These are phyloP conservation scores for Dicranocentrus wangi DNA, from an alignment of 2,888 invertebrate species.

Conservation along the genomic window DNA sequence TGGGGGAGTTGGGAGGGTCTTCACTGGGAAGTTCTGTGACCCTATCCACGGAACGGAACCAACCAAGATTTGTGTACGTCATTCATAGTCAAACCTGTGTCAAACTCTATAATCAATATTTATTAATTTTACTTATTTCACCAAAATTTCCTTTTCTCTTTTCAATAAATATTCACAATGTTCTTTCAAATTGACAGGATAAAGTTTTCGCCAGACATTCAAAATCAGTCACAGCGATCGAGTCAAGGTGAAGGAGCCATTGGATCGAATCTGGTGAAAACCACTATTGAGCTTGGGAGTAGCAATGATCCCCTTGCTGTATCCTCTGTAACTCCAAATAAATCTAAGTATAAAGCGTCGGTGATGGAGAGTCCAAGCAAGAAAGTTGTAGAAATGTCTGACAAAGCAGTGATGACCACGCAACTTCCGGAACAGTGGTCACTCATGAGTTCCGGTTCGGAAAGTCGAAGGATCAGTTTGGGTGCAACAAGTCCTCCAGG, in stretches of 20 bases:
- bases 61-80: constrained; percentile 69
- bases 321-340: constrained; percentile 62
- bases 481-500: constrained; percentile 71
- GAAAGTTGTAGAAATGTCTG: constrained; percentile 72
- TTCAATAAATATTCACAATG: too few relatives aligned
- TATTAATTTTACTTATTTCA: constrained; percentile 19
- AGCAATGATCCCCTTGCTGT: constrained; percentile 70
- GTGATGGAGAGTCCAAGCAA: constrained; percentile 61
- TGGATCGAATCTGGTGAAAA: constrained; percentile 69
- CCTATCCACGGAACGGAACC: constrained; percentile 66
- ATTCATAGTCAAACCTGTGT: too few relatives aligned
- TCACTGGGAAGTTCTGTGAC: constrained; percentile 68
- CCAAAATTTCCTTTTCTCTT: too few relatives aligned
- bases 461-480: constrained; percentile 69
- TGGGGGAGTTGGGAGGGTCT: constrained; percentile 44
- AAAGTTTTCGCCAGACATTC: constrained; percentile 66
- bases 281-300: constrained; percentile 71
- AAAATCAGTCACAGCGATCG: constrained; percentile 53
- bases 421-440: constrained; percentile 73
- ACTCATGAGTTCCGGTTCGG: constrained; percentile 70
- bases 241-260: constrained; percentile 49
- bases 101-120: too few relatives aligned
- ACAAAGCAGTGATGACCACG: constrained; percentile 72
- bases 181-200: constrained; percentile 38
- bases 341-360: constrained; percentile 66